These are phyloP conservation scores for Hydrotaea cyrtoneurina DNA, from an alignment of 2,888 invertebrate species.

Conservation along the genomic window DNA sequence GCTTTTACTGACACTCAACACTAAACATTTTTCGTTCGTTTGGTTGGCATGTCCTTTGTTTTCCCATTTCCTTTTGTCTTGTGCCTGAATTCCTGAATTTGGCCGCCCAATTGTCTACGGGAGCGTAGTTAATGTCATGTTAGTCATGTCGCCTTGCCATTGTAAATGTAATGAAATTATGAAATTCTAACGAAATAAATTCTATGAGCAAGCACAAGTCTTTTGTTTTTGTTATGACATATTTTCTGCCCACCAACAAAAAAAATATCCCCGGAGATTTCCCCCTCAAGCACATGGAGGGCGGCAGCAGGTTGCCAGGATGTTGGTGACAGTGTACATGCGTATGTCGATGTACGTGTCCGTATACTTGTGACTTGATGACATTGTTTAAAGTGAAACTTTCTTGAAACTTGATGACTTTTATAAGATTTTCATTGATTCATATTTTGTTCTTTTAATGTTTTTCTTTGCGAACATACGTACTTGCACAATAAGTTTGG, in stretches of 20 bases:
- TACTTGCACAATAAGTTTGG: background rate
- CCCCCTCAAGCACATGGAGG: too few species aligned
- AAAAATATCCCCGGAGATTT: background rate
- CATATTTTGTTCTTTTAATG: background rate
- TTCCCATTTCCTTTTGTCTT: background rate
- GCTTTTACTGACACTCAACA: background rate
- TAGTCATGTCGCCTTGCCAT: background rate
- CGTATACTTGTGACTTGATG: too few species aligned
- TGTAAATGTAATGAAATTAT: constrained; percentile 18
- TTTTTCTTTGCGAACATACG: background rate
- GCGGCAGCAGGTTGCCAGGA: background rate
- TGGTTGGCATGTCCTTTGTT: background rate
- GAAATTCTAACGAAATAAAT: constrained; percentile 18
- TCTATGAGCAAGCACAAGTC: background rate
- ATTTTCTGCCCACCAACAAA: background rate
- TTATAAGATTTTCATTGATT: constrained; percentile 30
- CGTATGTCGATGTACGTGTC: background rate
- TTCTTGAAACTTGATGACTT: constrained; percentile 19
- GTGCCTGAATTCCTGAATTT: constrained; percentile 2
- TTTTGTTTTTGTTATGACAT: background rate
- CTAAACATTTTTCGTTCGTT: background rate
- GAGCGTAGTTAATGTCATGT: constrained; percentile 7
- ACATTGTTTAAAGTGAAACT: constrained; percentile 17
- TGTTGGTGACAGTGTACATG: background rate
- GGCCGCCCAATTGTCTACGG: constrained; percentile 27